Percentiles rank a stretch among this genome's conserved stretches.
These are phyloP conservation scores for Aythya baeri DNA, from an alignment of 2,113 vertebrate genomes.

Conservation along the genomic window DNA sequence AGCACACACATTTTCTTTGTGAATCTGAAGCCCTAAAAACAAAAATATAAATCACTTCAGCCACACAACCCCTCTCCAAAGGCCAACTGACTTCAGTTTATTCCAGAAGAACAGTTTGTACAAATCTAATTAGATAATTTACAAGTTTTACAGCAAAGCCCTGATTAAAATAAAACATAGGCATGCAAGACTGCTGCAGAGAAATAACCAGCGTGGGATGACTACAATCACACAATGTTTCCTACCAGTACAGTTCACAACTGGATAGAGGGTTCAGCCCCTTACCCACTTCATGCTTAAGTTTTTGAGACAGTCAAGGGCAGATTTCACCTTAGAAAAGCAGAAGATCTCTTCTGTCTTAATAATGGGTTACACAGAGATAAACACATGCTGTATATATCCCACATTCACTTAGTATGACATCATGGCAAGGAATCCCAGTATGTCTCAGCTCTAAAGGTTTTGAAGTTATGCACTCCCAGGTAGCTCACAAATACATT, in stretches of 20 bases:
- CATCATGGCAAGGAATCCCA: not conserved
- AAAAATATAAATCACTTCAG: conserved; percentile 28
- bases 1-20: not conserved
- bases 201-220: fast-evolving
- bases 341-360: not conserved
- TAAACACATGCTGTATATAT: not conserved
- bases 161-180: not conserved
- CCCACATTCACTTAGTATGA: not conserved
- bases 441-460: not conserved
- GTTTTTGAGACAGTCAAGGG: not conserved
- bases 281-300: not conserved
- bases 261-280: not conserved
- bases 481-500: not conserved
- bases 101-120: conserved; percentile 41
- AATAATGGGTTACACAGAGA: not conserved
- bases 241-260: not conserved
- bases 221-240: not conserved
- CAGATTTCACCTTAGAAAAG: not conserved
- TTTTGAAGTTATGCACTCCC: not conserved
- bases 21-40: not conserved
- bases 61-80: not conserved
- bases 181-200: not conserved
- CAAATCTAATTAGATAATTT: conserved; percentile 1
- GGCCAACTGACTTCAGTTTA: conserved; percentile 1
- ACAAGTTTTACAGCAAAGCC: not conserved